phyloP scores from a whole-genome alignment of 2,113 vertebrate species.

The Otolemur garnettii region DNA sequence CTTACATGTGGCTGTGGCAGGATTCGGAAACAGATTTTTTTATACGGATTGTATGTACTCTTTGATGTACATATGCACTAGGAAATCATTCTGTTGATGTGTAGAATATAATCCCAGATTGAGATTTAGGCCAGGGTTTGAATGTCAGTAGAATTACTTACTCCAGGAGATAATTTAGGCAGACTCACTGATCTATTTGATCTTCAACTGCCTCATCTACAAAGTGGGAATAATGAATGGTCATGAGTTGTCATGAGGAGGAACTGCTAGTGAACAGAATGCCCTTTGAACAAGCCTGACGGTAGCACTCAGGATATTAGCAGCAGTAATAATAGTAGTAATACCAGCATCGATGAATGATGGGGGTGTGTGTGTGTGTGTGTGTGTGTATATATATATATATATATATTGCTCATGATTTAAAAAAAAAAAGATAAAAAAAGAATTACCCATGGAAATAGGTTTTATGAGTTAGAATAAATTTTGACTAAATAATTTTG shows the following conservation, averaged over 20 bases:
- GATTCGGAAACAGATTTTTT: background rate
- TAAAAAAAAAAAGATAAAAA: background rate
- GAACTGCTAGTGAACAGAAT: background rate
- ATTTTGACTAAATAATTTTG: background rate
- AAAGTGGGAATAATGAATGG: background rate
- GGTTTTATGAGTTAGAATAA: background rate
- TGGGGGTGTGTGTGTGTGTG: background rate
- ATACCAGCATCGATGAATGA: background rate
- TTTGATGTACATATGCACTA: background rate
- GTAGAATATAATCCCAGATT: background rate
- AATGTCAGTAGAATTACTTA: background rate
- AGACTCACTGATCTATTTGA: background rate
- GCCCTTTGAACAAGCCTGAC: background rate
- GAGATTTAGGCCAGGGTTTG: background rate
- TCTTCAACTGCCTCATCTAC: background rate
- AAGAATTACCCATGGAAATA: background rate
- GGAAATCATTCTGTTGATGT: background rate
- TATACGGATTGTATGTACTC: background rate
- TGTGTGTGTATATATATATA: no score
- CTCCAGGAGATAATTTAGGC: background rate
- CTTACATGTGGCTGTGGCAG: background rate
- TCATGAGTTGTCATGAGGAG: background rate
- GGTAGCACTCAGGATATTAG: no score
- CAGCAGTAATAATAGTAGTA: background rate
- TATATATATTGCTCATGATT: background rate